These are phyloP conservation scores for Symphodus melops DNA, from an alignment of 2,113 vertebrate genomes.

Conservation along the genomic window DNA sequence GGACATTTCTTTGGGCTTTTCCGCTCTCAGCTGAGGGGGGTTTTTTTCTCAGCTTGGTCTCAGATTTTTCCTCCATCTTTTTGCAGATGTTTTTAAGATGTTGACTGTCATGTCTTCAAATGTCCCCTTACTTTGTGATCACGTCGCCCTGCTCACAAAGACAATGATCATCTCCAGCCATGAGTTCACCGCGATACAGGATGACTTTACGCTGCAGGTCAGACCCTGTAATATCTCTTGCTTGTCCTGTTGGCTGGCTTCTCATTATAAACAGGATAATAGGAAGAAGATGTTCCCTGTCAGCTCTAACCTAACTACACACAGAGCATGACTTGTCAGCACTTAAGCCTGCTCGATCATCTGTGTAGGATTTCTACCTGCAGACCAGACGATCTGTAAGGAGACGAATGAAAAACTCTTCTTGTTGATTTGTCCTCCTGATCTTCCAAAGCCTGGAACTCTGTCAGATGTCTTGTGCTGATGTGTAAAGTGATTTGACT, in stretches of 20 bases:
- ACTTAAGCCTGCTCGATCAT: conserved; percentile 22
- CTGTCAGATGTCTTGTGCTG: too few relatives aligned
- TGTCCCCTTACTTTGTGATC: background rate
- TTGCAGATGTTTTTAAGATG: conserved; percentile 19
- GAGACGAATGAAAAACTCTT: background rate
- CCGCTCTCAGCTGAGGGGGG: too few relatives aligned
- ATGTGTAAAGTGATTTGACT: too few relatives aligned
- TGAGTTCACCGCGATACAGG: conserved; percentile 24
- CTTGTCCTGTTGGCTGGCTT: conserved; percentile 22
- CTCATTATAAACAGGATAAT: conserved; percentile 45
- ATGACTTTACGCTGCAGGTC: conserved; percentile 20
- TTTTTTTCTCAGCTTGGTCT: too few relatives aligned
- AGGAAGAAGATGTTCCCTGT: conserved; percentile 64
- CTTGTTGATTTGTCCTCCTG: background rate
- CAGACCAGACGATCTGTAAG: too few relatives aligned
- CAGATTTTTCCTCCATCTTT: background rate
- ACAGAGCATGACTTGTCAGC: conserved; percentile 29
- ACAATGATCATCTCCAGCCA: conserved; percentile 5
- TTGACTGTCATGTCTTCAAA: background rate
- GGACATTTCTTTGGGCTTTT: too few relatives aligned
- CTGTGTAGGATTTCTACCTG: conserved; percentile 2
- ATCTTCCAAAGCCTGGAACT: too few relatives aligned
- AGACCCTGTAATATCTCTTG: conserved; percentile 7
- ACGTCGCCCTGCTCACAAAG: background rate
- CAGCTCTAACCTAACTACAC: conserved; percentile 35